Base-by-base conservation (phyloP, 1,140 invertebrate genomes). In the Drosophila micromelanica region DNA sequence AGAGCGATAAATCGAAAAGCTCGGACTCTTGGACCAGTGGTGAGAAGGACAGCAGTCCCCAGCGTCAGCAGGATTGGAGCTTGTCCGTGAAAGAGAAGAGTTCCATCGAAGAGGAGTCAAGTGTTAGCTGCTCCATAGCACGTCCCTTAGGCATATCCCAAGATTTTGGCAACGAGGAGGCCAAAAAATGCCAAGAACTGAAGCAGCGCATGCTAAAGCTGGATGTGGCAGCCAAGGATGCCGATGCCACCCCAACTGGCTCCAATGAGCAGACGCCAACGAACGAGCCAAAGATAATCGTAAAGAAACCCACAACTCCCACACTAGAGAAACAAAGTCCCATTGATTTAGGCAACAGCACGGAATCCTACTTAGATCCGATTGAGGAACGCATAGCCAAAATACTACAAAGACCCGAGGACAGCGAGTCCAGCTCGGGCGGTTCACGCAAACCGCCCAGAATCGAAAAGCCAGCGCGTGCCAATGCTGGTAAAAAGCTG, bases 111-210 rank as follows among this genome's bases (percentile, higher is more conserved):
- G 96, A 96, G 75, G 96, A 96, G 61, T 96, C 96, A 3, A 96
- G 96, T 78, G 94, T 95, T 5, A 96, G 96, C 71, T 96, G 95
- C 90, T 96, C 96, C 0, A 96, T 96, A 75, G 95, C 95, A 12
- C 93, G 95, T 59, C 95, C 96, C 0, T 92, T 96, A 59, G 96
- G 96, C 2, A 95, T 96, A 63, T 96, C 96, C 7, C 95, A 96
- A 90, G 94, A 95, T 79, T 95, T 95, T 63, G 94, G 95, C 70
- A 94, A 94, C 20, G 73, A 93, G 93, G 76, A 94, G 92, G 80
- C 93, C 84, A 90, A 93, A 91, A 91, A 93, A 93, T 89, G 91
- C n/a, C 48, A 72, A 12, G 91, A 92, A 51, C 68, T 92, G 0
- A 91, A 90, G 35, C 85, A 92, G 35, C 78, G 84, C 17, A 92